Percentiles rank a stretch among this genome's conserved stretches.
These are phyloP conservation scores for Montipora cactus DNA, from an alignment of 64 coral and sea anemone species.

Conservation along the genomic window DNA sequence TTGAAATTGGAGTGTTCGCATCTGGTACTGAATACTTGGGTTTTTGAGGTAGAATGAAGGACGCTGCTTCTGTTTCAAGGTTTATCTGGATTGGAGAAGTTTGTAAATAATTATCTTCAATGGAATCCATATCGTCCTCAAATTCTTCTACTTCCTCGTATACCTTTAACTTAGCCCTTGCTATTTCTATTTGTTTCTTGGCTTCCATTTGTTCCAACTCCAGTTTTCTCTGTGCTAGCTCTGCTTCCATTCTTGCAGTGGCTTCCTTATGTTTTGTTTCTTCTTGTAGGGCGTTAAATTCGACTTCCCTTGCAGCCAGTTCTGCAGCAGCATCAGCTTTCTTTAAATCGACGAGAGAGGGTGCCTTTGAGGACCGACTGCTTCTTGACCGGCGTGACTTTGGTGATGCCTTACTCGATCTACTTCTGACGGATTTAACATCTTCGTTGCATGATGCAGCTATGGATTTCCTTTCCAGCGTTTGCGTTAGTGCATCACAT, in stretches of 20 bases:
- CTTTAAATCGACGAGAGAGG: conserved; percentile 16
- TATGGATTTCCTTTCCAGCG: too few species aligned
- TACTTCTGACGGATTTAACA: neutral
- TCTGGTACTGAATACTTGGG: neutral
- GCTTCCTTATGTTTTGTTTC: neutral
- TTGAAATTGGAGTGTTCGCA: too few species aligned
- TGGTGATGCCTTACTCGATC: neutral
- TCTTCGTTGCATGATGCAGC: neutral
- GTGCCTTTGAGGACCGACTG: neutral
- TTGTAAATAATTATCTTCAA: neutral
- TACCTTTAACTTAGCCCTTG: too few species aligned
- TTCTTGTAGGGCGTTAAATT: conserved; percentile 11
- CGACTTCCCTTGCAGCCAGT: neutral
- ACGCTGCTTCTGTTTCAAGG: neutral
- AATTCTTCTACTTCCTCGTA: too few species aligned
- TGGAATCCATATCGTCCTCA: neutral
- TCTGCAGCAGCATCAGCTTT: conserved; percentile 18
- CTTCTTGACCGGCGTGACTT: neutral
- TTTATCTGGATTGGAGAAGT: neutral
- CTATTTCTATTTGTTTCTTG: too few species aligned
- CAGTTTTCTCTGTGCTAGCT: too few species aligned
- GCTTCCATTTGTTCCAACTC: too few species aligned
- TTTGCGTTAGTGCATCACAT: too few species aligned
- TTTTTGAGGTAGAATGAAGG: neutral
- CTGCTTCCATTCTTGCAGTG: conserved; percentile 1